These are phyloP conservation scores for Simalia tracyae DNA, from an alignment of 2,797 vertebrate genomes.

Conservation along the genomic window DNA sequence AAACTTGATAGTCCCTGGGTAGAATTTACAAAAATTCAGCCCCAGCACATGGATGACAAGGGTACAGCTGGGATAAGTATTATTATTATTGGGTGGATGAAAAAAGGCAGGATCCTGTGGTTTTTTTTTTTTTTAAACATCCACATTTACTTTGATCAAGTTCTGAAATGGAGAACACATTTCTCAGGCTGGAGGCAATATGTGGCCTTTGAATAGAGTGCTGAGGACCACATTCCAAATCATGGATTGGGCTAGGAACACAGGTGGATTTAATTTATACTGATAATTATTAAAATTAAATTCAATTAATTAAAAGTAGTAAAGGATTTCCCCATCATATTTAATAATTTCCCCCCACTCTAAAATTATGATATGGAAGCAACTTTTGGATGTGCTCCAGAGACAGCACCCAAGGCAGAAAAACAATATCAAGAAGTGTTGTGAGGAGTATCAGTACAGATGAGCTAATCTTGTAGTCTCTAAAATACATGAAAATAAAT, in stretches of 20 bases:
- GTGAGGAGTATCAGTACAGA: constrained; percentile 20
- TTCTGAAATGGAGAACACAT: neutral
- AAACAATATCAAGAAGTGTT: constrained; percentile 11
- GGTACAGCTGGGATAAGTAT: neutral
- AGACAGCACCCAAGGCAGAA: neutral
- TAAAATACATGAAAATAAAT: constrained; percentile 5
- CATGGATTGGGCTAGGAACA: neutral
- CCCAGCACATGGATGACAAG: neutral
- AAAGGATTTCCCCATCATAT: neutral
- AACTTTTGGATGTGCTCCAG: neutral
- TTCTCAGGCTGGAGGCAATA: neutral
- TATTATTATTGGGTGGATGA: neutral
- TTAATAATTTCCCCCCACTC: neutral
- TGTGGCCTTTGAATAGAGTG: neutral
- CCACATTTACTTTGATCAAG: neutral
- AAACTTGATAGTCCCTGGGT: neutral
- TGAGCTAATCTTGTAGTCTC: constrained; percentile 20
- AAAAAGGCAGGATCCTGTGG: neutral
- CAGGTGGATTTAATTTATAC: neutral
- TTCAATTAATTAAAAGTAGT: neutral
- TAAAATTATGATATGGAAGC: neutral
- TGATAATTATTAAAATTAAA: neutral
- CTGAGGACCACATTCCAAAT: neutral
- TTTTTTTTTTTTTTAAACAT: neutral
- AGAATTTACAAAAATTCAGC: neutral